A percentile compares a stretch with the other conserved stretches of the same genome.
phyloP scores from a whole-genome alignment of 92 coral and sea anemone genomes.

The Zoanthus gigantus region DNA sequence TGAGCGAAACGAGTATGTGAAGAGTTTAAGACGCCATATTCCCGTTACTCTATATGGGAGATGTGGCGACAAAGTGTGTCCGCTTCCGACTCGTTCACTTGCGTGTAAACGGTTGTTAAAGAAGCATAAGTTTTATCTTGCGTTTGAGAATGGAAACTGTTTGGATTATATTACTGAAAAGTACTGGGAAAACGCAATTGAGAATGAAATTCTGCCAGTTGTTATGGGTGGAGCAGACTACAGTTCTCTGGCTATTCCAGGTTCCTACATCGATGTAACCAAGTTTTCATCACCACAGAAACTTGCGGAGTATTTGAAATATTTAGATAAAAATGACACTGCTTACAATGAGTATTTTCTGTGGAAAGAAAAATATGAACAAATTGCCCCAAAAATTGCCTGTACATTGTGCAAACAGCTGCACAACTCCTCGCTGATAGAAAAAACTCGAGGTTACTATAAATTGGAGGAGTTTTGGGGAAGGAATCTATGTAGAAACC shows the following conservation, averaged over 20 bases:
- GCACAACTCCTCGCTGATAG: constrained; percentile 59
- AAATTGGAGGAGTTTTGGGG: constrained; percentile 64
- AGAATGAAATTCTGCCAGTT: no score
- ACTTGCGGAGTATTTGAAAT: neutral
- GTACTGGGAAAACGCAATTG: no score
- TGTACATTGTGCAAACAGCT: constrained; percentile 38
- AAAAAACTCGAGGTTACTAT: constrained; percentile 54
- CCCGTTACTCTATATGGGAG: neutral
- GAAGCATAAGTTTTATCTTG: no score
- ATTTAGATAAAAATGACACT: constrained; percentile 42
- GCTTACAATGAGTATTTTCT: no score
- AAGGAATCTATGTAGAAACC: constrained; percentile 44
- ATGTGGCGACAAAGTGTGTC: constrained; percentile 61
- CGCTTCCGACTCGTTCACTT: constrained; percentile 58
- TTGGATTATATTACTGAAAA: no score
- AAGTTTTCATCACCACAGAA: no score
- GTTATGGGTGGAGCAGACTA: neutral
- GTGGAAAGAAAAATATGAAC: no score
- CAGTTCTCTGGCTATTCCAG: no score
- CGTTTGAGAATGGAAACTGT: no score
- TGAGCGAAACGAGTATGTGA: constrained; percentile 45
- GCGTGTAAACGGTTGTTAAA: constrained; percentile 48
- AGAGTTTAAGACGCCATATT: constrained; percentile 47
- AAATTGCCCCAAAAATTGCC: constrained; percentile 59
- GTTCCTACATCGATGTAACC: no score